Percentiles rank a stretch among this genome's conserved stretches.
phyloP scores from a whole-genome alignment of 2,888 invertebrate species.

The Coelinius sp. region DNA sequence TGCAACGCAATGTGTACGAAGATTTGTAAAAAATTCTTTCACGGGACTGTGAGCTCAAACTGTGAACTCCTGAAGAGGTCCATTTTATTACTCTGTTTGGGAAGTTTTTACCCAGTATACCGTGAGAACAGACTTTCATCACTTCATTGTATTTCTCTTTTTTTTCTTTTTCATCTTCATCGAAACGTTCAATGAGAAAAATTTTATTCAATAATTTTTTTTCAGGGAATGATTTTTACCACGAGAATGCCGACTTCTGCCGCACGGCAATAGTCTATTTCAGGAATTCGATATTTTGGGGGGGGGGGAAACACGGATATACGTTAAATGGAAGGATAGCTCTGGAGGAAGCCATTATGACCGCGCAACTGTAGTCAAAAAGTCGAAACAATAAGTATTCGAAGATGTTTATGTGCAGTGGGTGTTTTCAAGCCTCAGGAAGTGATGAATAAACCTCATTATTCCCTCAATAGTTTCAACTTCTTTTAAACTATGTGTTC shows the following conservation, averaged over 20 bases:
- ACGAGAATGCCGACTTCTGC: not conserved
- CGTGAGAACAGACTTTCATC: constrained; percentile 20
- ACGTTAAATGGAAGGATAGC: not conserved
- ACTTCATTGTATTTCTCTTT: not conserved
- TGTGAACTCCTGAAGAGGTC: constrained; percentile 29
- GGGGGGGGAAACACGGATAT: not conserved
- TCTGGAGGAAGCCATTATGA: not conserved
- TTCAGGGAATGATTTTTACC: not conserved
- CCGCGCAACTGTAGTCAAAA: not conserved
- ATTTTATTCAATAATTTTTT: not conserved
- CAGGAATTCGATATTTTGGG: not conserved
- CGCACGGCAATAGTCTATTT: not conserved
- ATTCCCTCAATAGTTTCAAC: not conserved
- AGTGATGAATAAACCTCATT: constrained; percentile 9
- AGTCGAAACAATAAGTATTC: not conserved
- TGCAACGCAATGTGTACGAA: constrained; percentile 16
- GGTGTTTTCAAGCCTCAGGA: not conserved
- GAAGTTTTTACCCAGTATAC: not conserved
- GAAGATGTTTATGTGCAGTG: not conserved
- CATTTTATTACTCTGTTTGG: constrained; percentile 6
- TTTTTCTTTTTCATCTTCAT: too few relatives aligned
- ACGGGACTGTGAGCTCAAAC: constrained; percentile 18
- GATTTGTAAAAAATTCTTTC: not conserved
- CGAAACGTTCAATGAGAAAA: not conserved
- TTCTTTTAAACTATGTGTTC: not conserved